These are phyloP conservation scores for Euplexia lucipara DNA, from an alignment of 2,888 invertebrate genomes.

Conservation along the genomic window DNA sequence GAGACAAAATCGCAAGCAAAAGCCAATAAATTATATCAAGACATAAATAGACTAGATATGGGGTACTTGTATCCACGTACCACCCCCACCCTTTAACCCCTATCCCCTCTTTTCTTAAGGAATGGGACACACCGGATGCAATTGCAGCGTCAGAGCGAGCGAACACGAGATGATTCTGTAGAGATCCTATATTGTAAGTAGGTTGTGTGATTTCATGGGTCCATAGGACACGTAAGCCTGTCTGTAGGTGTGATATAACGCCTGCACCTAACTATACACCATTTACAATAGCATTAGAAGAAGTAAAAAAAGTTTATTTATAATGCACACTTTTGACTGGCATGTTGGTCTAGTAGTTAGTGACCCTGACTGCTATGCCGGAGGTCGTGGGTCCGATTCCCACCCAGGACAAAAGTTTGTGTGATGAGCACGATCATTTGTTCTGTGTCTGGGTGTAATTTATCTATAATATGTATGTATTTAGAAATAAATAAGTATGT, in stretches of 20 bases:
- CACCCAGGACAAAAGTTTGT: no score
- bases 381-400: no score
- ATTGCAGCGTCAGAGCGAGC: background rate
- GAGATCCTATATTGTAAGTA: background rate
- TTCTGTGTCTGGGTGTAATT: no score
- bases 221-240: background rate
- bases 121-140: conserved; percentile 5
- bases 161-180: background rate
- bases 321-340: no score
- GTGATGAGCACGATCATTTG: no score
- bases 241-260: background rate
- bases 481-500: no score
- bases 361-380: no score
- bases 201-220: background rate
- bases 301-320: no score
- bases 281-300: no score
- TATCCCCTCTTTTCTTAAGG: background rate
- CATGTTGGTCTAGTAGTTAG: no score
- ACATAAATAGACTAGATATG: conserved; percentile 17
- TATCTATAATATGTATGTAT: no score
- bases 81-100: background rate
- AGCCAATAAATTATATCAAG: conserved; percentile 7
- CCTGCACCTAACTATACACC: no score
- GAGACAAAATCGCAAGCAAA: conserved; percentile 5
- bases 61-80: background rate